Conservation (phyloP, 1,140 invertebrate species). For the Chironomus tepperi region DNA sequence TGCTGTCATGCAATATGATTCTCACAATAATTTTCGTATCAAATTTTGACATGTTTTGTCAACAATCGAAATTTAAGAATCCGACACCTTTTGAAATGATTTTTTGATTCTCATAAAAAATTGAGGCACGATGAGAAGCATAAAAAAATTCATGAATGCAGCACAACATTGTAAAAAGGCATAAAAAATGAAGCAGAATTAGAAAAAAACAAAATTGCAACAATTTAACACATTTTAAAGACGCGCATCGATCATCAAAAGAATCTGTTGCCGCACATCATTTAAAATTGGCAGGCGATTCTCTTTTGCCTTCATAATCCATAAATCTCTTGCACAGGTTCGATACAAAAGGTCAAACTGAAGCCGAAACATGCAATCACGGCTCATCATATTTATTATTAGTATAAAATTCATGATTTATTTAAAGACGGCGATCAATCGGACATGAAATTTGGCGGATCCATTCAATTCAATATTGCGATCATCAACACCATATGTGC, state of each 20-base stretch:
- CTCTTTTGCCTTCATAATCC: background rate
- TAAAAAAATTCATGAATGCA: background rate
- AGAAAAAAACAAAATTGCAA: background rate
- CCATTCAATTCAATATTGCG: constrained; percentile 2
- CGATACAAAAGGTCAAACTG: background rate
- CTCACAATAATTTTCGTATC: constrained; percentile 3
- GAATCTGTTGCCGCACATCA: background rate
- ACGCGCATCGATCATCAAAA: background rate
- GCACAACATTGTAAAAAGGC: background rate
- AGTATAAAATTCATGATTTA: background rate
- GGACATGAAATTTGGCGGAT: background rate
- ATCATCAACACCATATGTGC: background rate
- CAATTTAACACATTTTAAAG: background rate
- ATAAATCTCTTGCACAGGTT: background rate
- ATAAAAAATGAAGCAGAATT: background rate
- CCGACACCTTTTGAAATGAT: background rate
- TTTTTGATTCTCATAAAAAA: background rate
- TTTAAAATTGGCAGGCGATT: background rate
- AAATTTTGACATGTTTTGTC: constrained; percentile 14
- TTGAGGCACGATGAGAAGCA: background rate
- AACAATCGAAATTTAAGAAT: background rate
- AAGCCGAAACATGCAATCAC: constrained; percentile 2
- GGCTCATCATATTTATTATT: background rate
- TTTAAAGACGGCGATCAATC: background rate
- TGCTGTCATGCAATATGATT: background rate